Evolutionary conservation across 1,140 invertebrate genomes (phyloP).

Genomic region (Lepidurus couesii): DNA sequence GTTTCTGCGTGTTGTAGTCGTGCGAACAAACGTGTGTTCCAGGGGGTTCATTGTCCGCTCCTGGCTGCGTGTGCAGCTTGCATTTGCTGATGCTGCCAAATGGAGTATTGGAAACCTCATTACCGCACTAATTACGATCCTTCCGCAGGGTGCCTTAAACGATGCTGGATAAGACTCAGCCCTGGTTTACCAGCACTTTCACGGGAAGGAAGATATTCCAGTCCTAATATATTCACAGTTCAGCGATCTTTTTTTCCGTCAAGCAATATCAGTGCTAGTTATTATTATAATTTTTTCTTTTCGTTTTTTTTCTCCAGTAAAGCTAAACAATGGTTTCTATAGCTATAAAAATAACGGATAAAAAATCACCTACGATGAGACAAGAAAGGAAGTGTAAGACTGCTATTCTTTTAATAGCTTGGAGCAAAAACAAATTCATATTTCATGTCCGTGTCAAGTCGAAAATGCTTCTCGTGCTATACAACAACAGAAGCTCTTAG

Average conservation of each 20-base stretch:
- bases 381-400: not conserved
- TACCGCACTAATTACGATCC: not conserved
- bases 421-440: conserved; percentile 12
- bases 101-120: not conserved
- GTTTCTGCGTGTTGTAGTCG: not conserved
- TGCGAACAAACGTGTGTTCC: not conserved
- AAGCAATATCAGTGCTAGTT: not conserved
- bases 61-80: not conserved
- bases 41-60: not conserved
- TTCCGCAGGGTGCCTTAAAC: conserved; percentile 2
- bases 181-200: not conserved
- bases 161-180: not conserved
- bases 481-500: conserved; percentile 12
- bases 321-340: not conserved
- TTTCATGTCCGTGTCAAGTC: conserved; percentile 8
- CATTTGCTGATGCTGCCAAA: conserved; percentile 18
- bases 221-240: not conserved
- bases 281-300: not conserved
- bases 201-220: not conserved
- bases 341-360: not conserved
- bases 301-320: not conserved
- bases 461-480: conserved; percentile 1
- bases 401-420: not conserved
- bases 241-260: not conserved
- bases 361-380: not conserved